Percentiles rank a stretch among this genome's conserved stretches.
Evolutionary conservation across 2,113 vertebrate species (phyloP).

Genomic region (Pedionomus torquatus): DNA sequence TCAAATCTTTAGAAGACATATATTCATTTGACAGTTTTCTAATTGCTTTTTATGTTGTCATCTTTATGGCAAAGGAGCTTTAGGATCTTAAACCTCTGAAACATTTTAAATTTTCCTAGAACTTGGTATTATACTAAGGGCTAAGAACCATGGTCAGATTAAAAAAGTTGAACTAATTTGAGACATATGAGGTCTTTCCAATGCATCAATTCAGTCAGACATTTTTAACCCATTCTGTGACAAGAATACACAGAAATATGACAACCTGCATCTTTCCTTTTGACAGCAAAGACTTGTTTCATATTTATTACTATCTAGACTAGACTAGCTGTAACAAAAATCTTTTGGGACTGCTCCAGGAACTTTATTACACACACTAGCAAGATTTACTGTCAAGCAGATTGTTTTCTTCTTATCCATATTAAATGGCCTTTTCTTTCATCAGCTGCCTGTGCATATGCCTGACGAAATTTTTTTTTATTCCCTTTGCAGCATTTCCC

Average conservation of each 20-base stretch:
- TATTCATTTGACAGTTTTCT: slow-evolving; percentile 61
- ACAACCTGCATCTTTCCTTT: background rate
- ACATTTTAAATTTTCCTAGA: slow-evolving; percentile 22
- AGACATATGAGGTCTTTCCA: background rate
- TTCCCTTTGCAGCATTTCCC: background rate
- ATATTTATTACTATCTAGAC: background rate
- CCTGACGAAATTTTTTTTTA: background rate
- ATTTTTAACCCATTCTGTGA: background rate
- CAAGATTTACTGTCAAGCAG: background rate
- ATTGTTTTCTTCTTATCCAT: background rate
- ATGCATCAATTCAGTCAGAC: background rate
- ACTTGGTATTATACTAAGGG: background rate
- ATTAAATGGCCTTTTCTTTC: background rate
- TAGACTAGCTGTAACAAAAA: background rate
- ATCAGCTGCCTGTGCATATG: background rate
- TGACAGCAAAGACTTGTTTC: background rate
- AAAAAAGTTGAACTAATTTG: background rate
- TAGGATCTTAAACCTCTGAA: slow-evolving; percentile 56
- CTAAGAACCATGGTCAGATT: slow-evolving; percentile 1
- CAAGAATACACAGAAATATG: background rate
- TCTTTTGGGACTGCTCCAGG: accelerated
- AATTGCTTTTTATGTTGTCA: slow-evolving; percentile 66
- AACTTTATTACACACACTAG: background rate
- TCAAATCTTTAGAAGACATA: slow-evolving; percentile 43
- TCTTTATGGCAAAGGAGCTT: slow-evolving; percentile 48